Percentiles rank a stretch among this genome's conserved stretches.
phyloP scores from a whole-genome alignment of 2,113 vertebrate genomes.

The Sitta europaea region DNA sequence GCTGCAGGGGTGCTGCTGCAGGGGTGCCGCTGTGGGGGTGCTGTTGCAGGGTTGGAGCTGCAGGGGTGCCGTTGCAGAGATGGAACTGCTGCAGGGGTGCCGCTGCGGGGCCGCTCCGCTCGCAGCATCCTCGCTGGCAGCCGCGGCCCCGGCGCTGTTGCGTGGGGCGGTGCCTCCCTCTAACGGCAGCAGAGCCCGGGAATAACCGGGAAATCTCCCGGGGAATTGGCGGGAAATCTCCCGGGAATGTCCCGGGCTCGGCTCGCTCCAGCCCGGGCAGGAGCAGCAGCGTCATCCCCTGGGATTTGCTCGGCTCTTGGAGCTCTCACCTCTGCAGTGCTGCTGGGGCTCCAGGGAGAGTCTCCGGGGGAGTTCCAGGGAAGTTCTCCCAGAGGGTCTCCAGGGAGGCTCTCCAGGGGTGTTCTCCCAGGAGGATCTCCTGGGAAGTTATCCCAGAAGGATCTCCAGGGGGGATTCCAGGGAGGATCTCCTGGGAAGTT shows the following conservation, averaged over 20 bases:
- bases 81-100: not conserved
- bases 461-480: too few species aligned
- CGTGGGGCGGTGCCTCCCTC: slow-evolving; percentile 11
- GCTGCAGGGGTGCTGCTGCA: not conserved
- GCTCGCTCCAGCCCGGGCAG: too few species aligned
- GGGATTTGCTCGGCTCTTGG: fast-evolving
- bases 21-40: not conserved
- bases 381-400: fast-evolving
- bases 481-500: fast-evolving
- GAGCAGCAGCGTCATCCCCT: too few species aligned
- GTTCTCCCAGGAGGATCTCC: not conserved
- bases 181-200: not conserved
- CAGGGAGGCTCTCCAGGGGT: fast-evolving
- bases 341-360: fast-evolving
- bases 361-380: not conserved
- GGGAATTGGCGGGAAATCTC: not conserved
- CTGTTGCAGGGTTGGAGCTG: not conserved
- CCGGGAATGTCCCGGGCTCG: too few species aligned
- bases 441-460: fast-evolving
- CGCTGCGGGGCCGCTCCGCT: too few species aligned
- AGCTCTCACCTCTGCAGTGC: fast-evolving
- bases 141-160: not conserved
- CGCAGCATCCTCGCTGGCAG: not conserved
- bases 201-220: not conserved
- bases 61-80: too few species aligned